These are phyloP conservation scores for Caenorhabditis sinica DNA, from an alignment of 2,888 invertebrate species.

Conservation along the genomic window DNA sequence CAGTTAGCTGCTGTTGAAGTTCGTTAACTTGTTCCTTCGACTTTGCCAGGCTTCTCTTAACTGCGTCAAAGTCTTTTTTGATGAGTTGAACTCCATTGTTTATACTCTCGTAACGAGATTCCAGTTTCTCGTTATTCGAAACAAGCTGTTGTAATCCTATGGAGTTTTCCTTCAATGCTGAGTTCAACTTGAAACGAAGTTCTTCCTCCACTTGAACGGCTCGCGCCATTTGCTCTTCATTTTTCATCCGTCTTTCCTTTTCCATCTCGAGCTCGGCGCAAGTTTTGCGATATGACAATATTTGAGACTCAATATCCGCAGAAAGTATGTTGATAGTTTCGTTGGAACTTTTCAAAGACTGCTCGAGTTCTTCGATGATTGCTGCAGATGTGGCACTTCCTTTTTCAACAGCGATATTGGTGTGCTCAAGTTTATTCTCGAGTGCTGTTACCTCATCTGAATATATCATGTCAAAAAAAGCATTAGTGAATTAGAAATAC, in stretches of 20 bases:
- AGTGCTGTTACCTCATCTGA: neutral
- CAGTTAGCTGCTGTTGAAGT: neutral
- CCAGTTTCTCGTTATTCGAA: constrained; percentile 7
- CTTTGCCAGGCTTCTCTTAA: neutral
- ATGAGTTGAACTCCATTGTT: constrained; percentile 28
- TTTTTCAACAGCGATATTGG: neutral
- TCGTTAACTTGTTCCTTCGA: neutral
- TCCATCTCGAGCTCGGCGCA: neutral
- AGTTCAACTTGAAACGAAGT: neutral
- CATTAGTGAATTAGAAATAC: neutral
- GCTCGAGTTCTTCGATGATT: neutral
- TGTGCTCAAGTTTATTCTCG: neutral
- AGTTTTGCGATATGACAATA: neutral
- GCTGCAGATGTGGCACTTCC: neutral
- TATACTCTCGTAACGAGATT: constrained; percentile 26
- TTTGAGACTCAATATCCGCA: neutral
- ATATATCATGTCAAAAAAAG: neutral
- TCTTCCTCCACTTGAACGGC: neutral
- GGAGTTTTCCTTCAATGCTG: neutral
- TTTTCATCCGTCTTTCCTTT: neutral
- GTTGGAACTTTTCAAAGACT: neutral
- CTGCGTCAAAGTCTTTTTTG: constrained; percentile 22
- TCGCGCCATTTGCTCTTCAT: neutral
- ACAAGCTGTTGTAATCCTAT: neutral
- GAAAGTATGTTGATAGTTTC: neutral